Percentiles rank a stretch among this genome's conserved stretches.
phyloP scores from a whole-genome alignment of 2,797 vertebrate species.

The Adelosebastes latens region DNA sequence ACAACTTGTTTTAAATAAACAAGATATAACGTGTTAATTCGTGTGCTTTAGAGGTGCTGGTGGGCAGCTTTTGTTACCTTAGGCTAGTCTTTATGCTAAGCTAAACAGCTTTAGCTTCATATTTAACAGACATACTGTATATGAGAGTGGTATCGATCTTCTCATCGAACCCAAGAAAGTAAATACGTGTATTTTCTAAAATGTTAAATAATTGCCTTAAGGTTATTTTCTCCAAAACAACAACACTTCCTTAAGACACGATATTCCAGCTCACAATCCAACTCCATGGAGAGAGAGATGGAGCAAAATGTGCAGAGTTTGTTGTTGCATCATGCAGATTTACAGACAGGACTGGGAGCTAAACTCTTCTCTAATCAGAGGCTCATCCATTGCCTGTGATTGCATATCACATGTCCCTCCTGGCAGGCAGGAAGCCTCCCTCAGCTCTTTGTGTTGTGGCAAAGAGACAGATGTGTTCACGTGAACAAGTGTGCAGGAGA shows the following conservation, averaged over 20 bases:
- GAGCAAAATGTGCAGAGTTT: not conserved
- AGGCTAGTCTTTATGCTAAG: no score
- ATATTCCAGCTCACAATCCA: not conserved
- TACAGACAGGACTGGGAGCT: not conserved
- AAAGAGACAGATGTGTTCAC: not conserved
- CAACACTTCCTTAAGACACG: not conserved
- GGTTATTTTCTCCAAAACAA: not conserved
- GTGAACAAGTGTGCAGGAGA: not conserved
- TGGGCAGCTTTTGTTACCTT: no score
- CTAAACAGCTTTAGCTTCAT: not conserved
- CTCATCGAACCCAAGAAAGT: not conserved
- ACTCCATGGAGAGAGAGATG: not conserved
- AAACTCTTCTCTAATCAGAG: not conserved
- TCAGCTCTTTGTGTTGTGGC: not conserved
- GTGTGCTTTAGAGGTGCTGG: accelerated
- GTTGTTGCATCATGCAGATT: not conserved
- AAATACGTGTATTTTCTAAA: not conserved
- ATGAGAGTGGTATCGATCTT: not conserved
- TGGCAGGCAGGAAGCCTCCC: not conserved
- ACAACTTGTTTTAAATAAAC: no score
- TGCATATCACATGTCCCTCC: not conserved
- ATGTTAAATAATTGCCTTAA: not conserved
- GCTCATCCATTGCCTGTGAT: not conserved
- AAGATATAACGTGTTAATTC: no score
- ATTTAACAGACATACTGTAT: no score